Conservation (phyloP, 2,888 invertebrate genomes). For the Hydrotaea diabolus region DNA sequence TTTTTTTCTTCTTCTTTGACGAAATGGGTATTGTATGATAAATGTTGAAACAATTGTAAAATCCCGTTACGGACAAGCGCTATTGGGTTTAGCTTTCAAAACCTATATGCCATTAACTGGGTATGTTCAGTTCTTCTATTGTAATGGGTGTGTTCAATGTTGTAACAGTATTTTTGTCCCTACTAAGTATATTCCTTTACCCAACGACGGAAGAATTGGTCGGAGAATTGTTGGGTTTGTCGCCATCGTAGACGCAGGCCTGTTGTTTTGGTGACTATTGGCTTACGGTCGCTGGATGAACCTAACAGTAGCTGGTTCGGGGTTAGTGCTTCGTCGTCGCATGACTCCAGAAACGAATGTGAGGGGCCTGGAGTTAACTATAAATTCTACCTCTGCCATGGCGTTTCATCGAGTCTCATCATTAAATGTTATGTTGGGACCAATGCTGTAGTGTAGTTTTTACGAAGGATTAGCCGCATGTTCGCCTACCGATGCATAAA, state of each 20-base stretch:
- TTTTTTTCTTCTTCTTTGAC: no score
- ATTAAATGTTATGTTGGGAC: constrained; percentile 50
- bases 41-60: no score
- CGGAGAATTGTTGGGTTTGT: constrained; percentile 56
- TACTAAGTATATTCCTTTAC: constrained; percentile 60
- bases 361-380: constrained; percentile 52
- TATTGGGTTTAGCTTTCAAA: no score
- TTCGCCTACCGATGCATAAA: constrained; percentile 62
- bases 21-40: no score
- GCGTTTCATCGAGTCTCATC: constrained; percentile 58
- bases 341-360: constrained; percentile 45
- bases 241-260: constrained; percentile 62
- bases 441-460: constrained; percentile 50
- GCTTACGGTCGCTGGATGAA: constrained; percentile 45
- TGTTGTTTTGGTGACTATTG: constrained; percentile 3
- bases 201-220: constrained; percentile 64
- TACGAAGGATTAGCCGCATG: constrained; percentile 33
- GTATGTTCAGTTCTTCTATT: no score
- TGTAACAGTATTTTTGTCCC: no score
- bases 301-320: constrained; percentile 63
- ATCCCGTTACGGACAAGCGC: no score
- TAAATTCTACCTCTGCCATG: constrained; percentile 59
- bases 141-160: no score
- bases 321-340: constrained; percentile 65
- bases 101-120: no score